phyloP scores from a whole-genome alignment of 2,888 invertebrate genomes.

The Apotomis capreana region DNA sequence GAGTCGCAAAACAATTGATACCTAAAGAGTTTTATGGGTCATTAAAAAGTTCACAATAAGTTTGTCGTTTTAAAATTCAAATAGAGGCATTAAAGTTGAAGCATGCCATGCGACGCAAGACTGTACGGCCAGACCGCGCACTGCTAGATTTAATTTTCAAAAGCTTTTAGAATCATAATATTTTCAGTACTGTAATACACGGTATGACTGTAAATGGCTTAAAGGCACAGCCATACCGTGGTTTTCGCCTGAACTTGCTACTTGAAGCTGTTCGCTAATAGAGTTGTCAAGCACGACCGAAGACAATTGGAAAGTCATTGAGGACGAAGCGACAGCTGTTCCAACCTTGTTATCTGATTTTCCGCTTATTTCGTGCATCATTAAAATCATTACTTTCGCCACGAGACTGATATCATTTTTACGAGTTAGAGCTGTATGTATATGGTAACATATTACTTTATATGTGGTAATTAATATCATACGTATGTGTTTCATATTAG shows the following conservation, averaged over 20 bases:
- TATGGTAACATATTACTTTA: neutral
- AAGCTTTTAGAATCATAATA: too few relatives aligned
- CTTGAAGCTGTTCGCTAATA: constrained; percentile 19
- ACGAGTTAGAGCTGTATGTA: neutral
- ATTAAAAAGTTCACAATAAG: neutral
- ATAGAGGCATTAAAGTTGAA: neutral
- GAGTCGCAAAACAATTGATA: constrained; percentile 12
- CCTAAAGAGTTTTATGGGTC: neutral
- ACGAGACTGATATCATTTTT: neutral
- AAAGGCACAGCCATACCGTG: too few relatives aligned
- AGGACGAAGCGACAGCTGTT: constrained; percentile 61
- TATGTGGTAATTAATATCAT: too few relatives aligned
- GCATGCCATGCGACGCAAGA: too few relatives aligned
- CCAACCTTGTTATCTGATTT: constrained; percentile 60
- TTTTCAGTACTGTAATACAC: too few relatives aligned
- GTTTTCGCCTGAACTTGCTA: constrained; percentile 5
- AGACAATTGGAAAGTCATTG: constrained; percentile 63
- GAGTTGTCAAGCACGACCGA: constrained; percentile 49
- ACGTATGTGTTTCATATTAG: too few relatives aligned
- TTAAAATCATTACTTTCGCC: constrained; percentile 46
- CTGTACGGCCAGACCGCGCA: too few relatives aligned
- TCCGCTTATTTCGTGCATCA: constrained; percentile 58
- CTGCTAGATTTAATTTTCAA: neutral
- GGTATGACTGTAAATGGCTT: too few relatives aligned
- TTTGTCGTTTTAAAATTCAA: neutral